Conservation (phyloP, 1,140 invertebrate genomes). For the Listronotus oregonensis region DNA sequence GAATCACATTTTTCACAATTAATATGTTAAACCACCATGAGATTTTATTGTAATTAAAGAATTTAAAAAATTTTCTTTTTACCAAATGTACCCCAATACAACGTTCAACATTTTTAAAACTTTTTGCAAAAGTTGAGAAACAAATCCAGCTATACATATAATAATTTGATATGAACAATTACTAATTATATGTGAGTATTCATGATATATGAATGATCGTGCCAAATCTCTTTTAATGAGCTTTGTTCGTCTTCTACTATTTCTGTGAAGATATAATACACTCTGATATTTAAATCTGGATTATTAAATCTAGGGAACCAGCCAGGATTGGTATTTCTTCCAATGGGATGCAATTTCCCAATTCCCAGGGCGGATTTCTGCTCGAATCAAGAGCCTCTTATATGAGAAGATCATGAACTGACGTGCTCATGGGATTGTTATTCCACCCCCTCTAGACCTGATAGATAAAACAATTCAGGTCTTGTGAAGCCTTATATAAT, state of each 20-base stretch:
- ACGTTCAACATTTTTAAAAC: no score
- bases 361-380: slow-evolving; percentile 6
- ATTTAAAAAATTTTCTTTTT: no score
- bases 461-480: background rate
- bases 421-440: background rate
- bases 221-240: background rate
- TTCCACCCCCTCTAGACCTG: background rate
- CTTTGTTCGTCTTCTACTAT: background rate
- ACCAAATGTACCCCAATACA: no score
- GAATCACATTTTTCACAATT: no score
- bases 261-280: background rate
- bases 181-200: background rate
- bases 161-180: slow-evolving; percentile 1
- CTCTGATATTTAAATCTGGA: background rate
- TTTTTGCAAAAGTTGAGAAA: no score
- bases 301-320: background rate
- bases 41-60: no score
- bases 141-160: background rate
- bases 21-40: no score
- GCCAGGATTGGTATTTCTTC: slow-evolving; percentile 1
- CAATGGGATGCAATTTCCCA: slow-evolving; percentile 4
- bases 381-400: slow-evolving; percentile 1
- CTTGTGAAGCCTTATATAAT: background rate
- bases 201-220: background rate
- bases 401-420: background rate